Base-by-base conservation (phyloP, 2,113 vertebrate genomes). In the Chaetorhynchus papuensis region DNA sequence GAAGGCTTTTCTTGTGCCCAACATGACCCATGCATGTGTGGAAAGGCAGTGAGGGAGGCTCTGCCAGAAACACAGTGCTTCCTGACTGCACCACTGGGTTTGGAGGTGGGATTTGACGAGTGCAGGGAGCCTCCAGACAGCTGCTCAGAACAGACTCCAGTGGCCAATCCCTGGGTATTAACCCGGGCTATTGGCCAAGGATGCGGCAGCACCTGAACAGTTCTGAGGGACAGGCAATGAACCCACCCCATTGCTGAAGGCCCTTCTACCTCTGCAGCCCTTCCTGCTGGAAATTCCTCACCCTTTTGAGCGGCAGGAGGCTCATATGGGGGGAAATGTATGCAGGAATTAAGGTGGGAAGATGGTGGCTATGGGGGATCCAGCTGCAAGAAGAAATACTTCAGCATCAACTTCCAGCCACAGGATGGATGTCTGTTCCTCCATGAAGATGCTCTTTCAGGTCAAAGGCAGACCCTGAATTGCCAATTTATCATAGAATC, bases 321-420 rank as follows among this genome's bases (percentile, higher is more conserved):
- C 22, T 84, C 44, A 37, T 15, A 6, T 4, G 12, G 16, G 1
- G 8, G 18, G 19, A 15, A 26, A 27, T 10, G 7, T 33, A 16
- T 6, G 23, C 0, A 2, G 37, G 30, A 1, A 1, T 42, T 28
- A 57, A 23, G 21, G 22, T 44, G n/a, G 33, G 54, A 90, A 81
- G 27, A 10, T 76, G 4, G 18, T 35, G 12, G n/a, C 7, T 65
- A 4, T 2, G 27, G 10, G 21, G 15, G 31, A 68, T 18, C 6
- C 35, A 75, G 7, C 0, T 2, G 14, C 15, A 63, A 35, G 57
- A 35, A 81, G 24, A 78, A 85, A 70, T 60, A 72, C 16, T 54
- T 61, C 19, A 80, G 50, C 4, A 2, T 53, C 30, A 35, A 33
- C 44, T 56, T 78, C 41, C 68, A 83, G 3, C 18, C 9, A 13